phyloP scores from a whole-genome alignment of 2,797 vertebrate genomes.

The Oreonectes daqikongensis region DNA sequence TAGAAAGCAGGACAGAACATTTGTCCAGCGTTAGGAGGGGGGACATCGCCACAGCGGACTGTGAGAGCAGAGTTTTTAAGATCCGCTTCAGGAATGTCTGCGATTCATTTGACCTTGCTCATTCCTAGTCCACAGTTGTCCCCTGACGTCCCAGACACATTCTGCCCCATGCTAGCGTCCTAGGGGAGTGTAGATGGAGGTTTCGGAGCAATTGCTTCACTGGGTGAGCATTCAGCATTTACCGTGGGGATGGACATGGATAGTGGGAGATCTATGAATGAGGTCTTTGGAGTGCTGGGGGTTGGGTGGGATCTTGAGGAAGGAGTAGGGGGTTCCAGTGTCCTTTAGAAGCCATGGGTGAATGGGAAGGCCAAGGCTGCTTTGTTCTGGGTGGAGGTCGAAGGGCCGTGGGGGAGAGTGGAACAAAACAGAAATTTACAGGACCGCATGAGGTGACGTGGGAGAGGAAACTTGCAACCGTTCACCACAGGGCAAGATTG shows the following conservation, averaged over 20 bases:
- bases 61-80: conserved; percentile 60
- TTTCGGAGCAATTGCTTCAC: conserved; percentile 31
- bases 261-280: conserved; percentile 52
- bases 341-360: conserved; percentile 52
- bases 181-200: conserved; percentile 15
- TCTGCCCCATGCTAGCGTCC: conserved; percentile 25
- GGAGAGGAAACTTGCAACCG: conserved; percentile 15
- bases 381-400: conserved; percentile 50
- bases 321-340: conserved; percentile 42
- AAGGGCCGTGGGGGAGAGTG: conserved; percentile 36
- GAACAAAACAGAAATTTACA: conserved; percentile 45
- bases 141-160: conserved; percentile 8
- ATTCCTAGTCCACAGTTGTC: conserved; percentile 37
- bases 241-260: conserved; percentile 18
- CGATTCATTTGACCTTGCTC: conserved; percentile 57
- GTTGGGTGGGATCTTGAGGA: conserved; percentile 51
- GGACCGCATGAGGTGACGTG: conserved; percentile 32
- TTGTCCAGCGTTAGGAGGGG: conserved; percentile 19
- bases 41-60: conserved; percentile 40
- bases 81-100: conserved; percentile 60
- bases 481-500: background rate
- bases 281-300: conserved; percentile 51
- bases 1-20: conserved; percentile 58
- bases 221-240: conserved; percentile 6
- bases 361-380: conserved; percentile 58